These are phyloP conservation scores for Montipora capricornis DNA, from an alignment of 64 coral and sea anemone species.

Conservation along the genomic window DNA sequence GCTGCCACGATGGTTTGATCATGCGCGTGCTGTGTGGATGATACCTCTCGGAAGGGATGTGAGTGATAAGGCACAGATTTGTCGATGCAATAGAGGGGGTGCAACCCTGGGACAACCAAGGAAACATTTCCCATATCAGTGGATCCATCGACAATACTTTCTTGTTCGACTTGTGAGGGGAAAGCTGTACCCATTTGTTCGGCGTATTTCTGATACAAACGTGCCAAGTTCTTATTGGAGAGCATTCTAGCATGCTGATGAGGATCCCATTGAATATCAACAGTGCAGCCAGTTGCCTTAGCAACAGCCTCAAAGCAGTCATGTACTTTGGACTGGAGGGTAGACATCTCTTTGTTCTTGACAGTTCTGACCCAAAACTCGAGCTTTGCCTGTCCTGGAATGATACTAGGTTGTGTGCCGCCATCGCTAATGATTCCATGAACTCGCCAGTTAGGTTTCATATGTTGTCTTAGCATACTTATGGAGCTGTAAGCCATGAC, in stretches of 20 bases:
- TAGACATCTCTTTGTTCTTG: slow-evolving; percentile 34
- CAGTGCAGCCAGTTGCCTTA: slow-evolving; percentile 38
- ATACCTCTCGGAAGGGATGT: slow-evolving; percentile 53
- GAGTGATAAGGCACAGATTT: slow-evolving; percentile 60
- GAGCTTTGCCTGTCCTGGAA: slow-evolving; percentile 63
- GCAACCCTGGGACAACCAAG: slow-evolving; percentile 62
- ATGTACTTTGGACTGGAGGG: slow-evolving; percentile 49
- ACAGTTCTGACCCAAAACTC: slow-evolving; percentile 61
- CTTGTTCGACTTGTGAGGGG: slow-evolving; percentile 31
- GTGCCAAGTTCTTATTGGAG: slow-evolving; percentile 29
- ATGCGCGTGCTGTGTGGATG: slow-evolving; percentile 59
- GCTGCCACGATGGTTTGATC: slow-evolving; percentile 59
- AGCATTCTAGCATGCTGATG: slow-evolving; percentile 27
- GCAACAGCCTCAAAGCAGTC: slow-evolving; percentile 48
- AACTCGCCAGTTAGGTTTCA: slow-evolving; percentile 78
- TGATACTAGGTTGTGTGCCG: slow-evolving; percentile 58
- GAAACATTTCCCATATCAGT: slow-evolving; percentile 86
- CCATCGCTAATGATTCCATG: slow-evolving; percentile 78
- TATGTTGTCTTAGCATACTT: slow-evolving; percentile 75
- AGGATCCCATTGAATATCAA: slow-evolving; percentile 62
- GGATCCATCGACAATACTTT: slow-evolving; percentile 59
- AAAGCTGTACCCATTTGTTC: slow-evolving; percentile 59
- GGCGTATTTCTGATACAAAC: slow-evolving; percentile 74
- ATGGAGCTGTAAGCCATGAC: slow-evolving; percentile 63
- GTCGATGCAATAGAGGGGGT: slow-evolving; percentile 66